A percentile compares a stretch with the other conserved stretches of the same genome.
Evolutionary conservation across 2,113 vertebrate species (phyloP).

Genomic region (Leptobrachium leishanense): DNA sequence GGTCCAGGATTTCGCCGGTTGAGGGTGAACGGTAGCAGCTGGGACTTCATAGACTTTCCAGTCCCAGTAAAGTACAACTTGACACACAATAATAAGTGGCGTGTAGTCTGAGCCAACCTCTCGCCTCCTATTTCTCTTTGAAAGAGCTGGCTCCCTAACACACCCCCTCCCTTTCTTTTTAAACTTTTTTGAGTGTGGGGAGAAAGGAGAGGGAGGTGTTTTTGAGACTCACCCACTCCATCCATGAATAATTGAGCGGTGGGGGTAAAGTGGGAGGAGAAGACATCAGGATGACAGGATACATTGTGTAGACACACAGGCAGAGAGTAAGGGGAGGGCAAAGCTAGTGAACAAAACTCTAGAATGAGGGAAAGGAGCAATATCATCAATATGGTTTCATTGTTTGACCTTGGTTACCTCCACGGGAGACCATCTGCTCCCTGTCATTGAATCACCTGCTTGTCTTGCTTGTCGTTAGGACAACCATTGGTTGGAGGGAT

Average conservation of each 20-base stretch:
- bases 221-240: constrained; percentile 14
- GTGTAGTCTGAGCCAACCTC: constrained; percentile 43
- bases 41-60: no score
- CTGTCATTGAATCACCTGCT: constrained; percentile 99
- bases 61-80: constrained; percentile 46
- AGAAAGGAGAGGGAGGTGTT: constrained; percentile 19
- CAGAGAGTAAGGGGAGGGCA: constrained; percentile 47
- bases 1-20: no score
- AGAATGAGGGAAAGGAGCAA: constrained; percentile 68
- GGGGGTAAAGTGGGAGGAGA: constrained; percentile 19
- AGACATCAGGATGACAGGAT: constrained; percentile 9
- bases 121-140: constrained; percentile 48
- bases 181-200: background rate
- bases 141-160: background rate
- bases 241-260: constrained; percentile 34
- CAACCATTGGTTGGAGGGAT: constrained; percentile 72
- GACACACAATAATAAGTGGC: constrained; percentile 61
- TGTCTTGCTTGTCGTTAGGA: constrained; percentile 85
- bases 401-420: constrained; percentile 90
- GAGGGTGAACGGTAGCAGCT: no score
- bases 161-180: background rate
- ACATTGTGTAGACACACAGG: constrained; percentile 39
- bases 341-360: constrained; percentile 55
- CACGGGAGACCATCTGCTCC: constrained; percentile 97
- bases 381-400: constrained; percentile 88